Evolutionary conservation across 2,888 invertebrate genomes (phyloP), one percentile per base, ranked within the genome.

Genomic region (Scelioninae gen. 1): DNA sequence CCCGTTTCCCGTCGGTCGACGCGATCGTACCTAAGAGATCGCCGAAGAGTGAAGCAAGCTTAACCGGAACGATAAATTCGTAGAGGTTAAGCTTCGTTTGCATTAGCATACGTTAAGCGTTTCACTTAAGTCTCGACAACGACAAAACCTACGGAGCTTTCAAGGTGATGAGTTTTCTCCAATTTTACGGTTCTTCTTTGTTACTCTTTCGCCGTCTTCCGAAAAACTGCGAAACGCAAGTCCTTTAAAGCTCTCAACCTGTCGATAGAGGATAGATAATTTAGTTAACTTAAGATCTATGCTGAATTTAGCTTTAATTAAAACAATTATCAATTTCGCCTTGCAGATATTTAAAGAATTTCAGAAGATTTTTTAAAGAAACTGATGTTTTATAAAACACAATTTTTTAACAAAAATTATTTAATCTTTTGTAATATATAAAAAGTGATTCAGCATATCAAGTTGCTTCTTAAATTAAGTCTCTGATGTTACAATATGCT

Each of bases 91-190:
- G 82, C 75, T 75, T 71, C 71, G 81, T 83, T 75, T 74, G 80
- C 78, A 86, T 86, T 87, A 87, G 82, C 85, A 87, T 87, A 84
- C 84, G 84, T 83, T 85, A 82, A 85, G 82, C 82, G 81, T 84
- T 82, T 78, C 71, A 77, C 76, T 81, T 81, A 81, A 72, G 68
- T 76, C 60, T 75, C 68, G 60, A 72, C 74, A 68, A 75, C 76
- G 71, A 55, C 38, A 40, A 68, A 81, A 68, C 66, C 69, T 56
- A 51, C 49, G 68, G 69, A 76, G 81, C 82, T 79, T 82, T 82
- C 63, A 71, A 49, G 31, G 69, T 68, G 84, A 82, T 77, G 85
- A 85, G 80, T 81, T 75, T 74, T 51, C 75, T 60, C 53, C 66
- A 84, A 85, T 82, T 86, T 86, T 85, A 86, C 82, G 84, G 79